These are phyloP conservation scores for Sardinella longiceps DNA, from an alignment of 2,797 vertebrate genomes.

Conservation along the genomic window DNA sequence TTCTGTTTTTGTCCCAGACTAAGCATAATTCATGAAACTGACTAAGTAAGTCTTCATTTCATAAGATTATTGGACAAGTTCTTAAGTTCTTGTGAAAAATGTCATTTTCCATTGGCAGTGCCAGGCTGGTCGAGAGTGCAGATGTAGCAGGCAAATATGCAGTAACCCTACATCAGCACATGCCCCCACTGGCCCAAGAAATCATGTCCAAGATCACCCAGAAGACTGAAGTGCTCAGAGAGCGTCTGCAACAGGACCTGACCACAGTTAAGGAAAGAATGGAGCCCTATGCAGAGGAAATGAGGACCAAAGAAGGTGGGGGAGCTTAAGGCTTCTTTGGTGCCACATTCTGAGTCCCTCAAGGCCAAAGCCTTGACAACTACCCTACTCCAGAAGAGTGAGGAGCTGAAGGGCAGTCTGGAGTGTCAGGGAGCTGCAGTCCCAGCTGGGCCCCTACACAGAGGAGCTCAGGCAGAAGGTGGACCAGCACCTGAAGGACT, in stretches of 20 bases:
- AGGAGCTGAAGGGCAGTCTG: conserved; percentile 54
- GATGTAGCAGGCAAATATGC: conserved; percentile 66
- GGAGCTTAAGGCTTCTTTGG: conserved; percentile 69
- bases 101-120: neutral
- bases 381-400: conserved; percentile 58
- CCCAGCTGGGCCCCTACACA: conserved; percentile 68
- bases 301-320: conserved; percentile 67
- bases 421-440: conserved; percentile 58
- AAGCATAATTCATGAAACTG: no score
- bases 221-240: conserved; percentile 66
- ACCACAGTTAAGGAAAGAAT: conserved; percentile 54
- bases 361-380: no score
- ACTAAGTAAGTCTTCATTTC: no score
- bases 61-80: neutral
- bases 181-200: conserved; percentile 65
- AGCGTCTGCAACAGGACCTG: conserved; percentile 63
- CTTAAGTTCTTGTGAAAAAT: no score
- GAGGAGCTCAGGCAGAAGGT: conserved; percentile 71
- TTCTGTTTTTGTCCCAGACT: no score
- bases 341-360: conserved; percentile 64
- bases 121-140: conserved; percentile 65
- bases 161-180: conserved; percentile 60
- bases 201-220: conserved; percentile 64
- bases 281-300: conserved; percentile 68
- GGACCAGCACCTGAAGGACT: conserved; percentile 67